These are phyloP conservation scores for Puffinus mauretanicus DNA, from an alignment of 2,113 vertebrate species.

Conservation along the genomic window DNA sequence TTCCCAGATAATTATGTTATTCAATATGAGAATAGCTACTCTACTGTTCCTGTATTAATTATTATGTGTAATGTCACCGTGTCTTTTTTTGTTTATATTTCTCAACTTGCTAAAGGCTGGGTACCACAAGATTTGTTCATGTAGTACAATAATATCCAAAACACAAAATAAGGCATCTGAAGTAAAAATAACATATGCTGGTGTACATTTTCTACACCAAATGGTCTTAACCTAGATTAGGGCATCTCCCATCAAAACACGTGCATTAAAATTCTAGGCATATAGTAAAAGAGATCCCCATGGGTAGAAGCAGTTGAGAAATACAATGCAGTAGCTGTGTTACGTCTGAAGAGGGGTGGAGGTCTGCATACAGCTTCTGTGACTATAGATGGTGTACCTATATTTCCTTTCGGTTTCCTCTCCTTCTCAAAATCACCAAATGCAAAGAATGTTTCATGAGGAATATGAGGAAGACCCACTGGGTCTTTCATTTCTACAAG, in stretches of 20 bases:
- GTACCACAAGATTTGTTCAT: not conserved
- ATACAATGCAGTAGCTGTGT: not conserved
- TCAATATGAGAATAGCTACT: not conserved
- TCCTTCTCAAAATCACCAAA: not conserved
- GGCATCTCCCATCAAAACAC: not conserved
- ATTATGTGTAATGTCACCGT: not conserved
- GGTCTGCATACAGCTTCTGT: not conserved
- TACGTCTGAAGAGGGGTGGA: not conserved
- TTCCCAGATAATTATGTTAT: not conserved
- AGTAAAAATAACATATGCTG: not conserved
- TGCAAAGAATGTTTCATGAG: not conserved
- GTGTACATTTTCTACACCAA: not conserved
- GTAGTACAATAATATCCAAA: not conserved
- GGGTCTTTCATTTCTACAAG: not conserved
- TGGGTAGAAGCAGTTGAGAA: slow-evolving; percentile 40
- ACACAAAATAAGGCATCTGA: not conserved
- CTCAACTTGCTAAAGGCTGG: slow-evolving; percentile 27
- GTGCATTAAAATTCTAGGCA: not conserved
- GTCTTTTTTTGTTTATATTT: slow-evolving; percentile 15
- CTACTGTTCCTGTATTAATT: not conserved
- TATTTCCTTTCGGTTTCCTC: not conserved
- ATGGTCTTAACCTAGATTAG: not conserved
- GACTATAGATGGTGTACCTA: not conserved
- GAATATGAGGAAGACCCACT: not conserved
- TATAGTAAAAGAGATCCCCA: not conserved